Evolutionary conservation across 2,113 vertebrate species (phyloP).

Genomic region (Scophthalmus maximus): DNA sequence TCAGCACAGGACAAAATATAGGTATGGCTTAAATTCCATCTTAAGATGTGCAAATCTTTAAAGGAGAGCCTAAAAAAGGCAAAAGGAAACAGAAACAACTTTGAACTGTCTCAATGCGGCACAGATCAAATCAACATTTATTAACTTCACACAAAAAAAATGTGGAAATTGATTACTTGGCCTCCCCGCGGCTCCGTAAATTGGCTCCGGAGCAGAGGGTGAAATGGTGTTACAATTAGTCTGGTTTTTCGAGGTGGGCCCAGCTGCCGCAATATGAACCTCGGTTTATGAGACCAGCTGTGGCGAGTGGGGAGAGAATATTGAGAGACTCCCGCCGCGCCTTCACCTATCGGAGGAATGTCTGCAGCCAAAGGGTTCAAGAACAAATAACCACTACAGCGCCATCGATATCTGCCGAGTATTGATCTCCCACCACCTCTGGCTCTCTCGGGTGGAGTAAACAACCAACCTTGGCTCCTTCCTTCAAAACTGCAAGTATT

Average conservation of each 20-base stretch:
- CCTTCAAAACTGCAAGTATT: constrained; percentile 14
- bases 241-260: constrained; percentile 34
- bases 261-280: constrained; percentile 73
- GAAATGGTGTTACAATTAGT: constrained; percentile 65
- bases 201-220: constrained; percentile 30
- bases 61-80: not conserved
- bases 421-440: constrained; percentile 58
- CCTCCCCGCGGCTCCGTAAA: constrained; percentile 23
- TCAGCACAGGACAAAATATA: not conserved
- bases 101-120: not conserved
- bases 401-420: constrained; percentile 51
- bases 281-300: constrained; percentile 68
- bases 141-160: constrained; percentile 38
- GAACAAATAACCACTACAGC: constrained; percentile 55
- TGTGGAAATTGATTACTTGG: constrained; percentile 39
- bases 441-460: constrained; percentile 49
- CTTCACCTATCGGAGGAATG: constrained; percentile 52
- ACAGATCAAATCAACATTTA: constrained; percentile 35
- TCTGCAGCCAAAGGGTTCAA: constrained; percentile 51
- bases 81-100: not conserved
- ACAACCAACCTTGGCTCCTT: constrained; percentile 37
- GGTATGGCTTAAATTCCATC: constrained; percentile 14
- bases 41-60: constrained; percentile 12
- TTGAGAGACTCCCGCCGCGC: constrained; percentile 27
- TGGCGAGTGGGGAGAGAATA: constrained; percentile 28